Percentiles rank a stretch among this genome's conserved stretches.
These are phyloP conservation scores for Drosophila navojoa DNA, from an alignment of 1,140 invertebrate species.

Conservation along the genomic window DNA sequence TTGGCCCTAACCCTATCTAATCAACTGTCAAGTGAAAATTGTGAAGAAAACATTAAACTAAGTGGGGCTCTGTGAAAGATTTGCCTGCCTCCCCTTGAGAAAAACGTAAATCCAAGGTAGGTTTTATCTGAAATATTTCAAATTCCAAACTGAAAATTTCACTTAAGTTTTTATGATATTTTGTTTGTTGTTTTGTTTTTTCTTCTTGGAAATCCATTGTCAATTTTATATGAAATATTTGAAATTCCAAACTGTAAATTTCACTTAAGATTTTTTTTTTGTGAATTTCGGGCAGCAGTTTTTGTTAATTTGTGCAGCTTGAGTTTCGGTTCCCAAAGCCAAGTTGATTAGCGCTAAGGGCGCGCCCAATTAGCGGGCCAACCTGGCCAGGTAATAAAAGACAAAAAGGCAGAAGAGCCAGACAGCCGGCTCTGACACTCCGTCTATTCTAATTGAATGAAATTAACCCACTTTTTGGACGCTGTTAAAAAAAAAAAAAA, in stretches of 20 bases:
- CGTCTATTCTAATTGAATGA: slow-evolving; percentile 77
- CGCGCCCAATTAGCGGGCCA: slow-evolving; percentile 66
- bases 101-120: slow-evolving; percentile 5
- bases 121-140: slow-evolving; percentile 11
- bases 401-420: slow-evolving; percentile 22
- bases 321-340: slow-evolving; percentile 65
- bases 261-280: slow-evolving; percentile 35
- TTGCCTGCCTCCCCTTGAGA: background rate
- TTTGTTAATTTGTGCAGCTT: slow-evolving; percentile 59
- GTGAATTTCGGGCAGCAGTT: slow-evolving; percentile 4
- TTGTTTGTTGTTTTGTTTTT: background rate
- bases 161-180: slow-evolving; percentile 18
- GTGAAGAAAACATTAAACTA: slow-evolving; percentile 31
- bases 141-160: slow-evolving; percentile 44
- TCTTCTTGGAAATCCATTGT: background rate
- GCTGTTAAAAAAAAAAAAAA: slow-evolving; percentile 53
- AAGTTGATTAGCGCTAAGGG: slow-evolving; percentile 46
- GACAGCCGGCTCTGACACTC: slow-evolving; percentile 13
- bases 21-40: slow-evolving; percentile 68
- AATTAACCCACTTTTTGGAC: slow-evolving; percentile 71
- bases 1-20: slow-evolving; percentile 25
- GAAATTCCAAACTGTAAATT: slow-evolving; percentile 34
- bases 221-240: slow-evolving; percentile 9
- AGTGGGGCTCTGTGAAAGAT: slow-evolving; percentile 30
- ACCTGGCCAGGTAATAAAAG: slow-evolving; percentile 58